phyloP scores from a whole-genome alignment of 1,140 invertebrate species.

The Lepidurus arcticus region DNA sequence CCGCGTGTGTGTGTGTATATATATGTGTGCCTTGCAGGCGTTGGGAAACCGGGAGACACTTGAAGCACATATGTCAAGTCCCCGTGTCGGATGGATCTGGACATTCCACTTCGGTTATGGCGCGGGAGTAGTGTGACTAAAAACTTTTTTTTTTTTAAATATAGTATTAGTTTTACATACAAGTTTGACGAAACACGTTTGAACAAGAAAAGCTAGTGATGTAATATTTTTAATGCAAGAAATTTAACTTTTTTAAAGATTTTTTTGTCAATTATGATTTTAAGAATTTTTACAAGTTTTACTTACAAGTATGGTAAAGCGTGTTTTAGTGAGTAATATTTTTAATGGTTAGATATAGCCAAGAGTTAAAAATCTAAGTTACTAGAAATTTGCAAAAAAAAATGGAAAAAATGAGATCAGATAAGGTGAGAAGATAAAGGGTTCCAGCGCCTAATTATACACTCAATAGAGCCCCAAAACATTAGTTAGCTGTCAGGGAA shows the following conservation, averaged over 20 bases:
- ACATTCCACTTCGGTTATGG: slow-evolving; percentile 20
- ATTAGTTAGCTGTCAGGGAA: no score
- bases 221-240: background rate
- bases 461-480: no score
- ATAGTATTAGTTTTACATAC: no score
- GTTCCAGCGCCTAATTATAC: no score
- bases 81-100: background rate
- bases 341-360: background rate
- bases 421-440: slow-evolving; percentile 6
- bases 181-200: no score
- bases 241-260: background rate
- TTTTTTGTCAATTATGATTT: no score
- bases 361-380: background rate
- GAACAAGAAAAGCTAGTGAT: background rate
- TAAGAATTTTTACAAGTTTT: no score
- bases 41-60: background rate
- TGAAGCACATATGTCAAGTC: slow-evolving; percentile 7
- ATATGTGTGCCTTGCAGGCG: no score
- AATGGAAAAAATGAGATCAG: background rate
- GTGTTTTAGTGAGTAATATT: background rate
- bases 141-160: background rate
- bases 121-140: slow-evolving; percentile 21
- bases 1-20: background rate
- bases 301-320: background rate
- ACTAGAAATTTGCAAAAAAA: background rate